A percentile compares a stretch with the other conserved stretches of the same genome.
phyloP scores from a whole-genome alignment of 2,888 invertebrate species.

The Penaeus monodon region DNA sequence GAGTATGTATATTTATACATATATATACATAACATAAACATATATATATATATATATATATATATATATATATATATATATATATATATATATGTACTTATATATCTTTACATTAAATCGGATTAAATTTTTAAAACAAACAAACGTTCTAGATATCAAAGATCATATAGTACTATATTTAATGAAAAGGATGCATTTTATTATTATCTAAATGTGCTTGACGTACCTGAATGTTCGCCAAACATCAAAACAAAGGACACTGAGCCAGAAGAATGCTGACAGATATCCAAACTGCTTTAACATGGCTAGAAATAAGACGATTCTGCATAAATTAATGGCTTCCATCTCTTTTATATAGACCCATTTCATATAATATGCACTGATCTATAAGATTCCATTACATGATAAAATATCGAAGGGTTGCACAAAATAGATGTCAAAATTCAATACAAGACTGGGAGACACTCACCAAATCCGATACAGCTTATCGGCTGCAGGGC shows the following conservation, averaged over 20 bases:
- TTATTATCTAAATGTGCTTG: no score
- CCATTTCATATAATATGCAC: no score
- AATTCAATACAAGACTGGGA: background rate
- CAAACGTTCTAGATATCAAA: no score
- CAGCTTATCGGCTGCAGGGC: background rate
- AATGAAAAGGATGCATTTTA: background rate
- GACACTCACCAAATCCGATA: slow-evolving; percentile 22
- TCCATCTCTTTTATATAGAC: no score
- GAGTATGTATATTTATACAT: slow-evolving; percentile 19
- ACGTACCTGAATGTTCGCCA: slow-evolving; percentile 47
- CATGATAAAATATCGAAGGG: no score
- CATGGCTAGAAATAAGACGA: slow-evolving; percentile 23
- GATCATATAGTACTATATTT: no score
- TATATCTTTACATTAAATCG: no score
- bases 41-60: slow-evolving; percentile 24
- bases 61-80: slow-evolving; percentile 14
- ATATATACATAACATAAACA: slow-evolving; percentile 29
- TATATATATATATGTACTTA: background rate
- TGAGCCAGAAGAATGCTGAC: slow-evolving; percentile 49
- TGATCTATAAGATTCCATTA: no score
- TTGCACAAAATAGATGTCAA: no score
- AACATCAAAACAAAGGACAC: slow-evolving; percentile 44
- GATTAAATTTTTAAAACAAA: no score
- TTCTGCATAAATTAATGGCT: background rate
- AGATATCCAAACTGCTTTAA: slow-evolving; percentile 38